Evolutionary conservation across 2,113 vertebrate species (phyloP).

Genomic region (Odocoileus hemionus): DNA sequence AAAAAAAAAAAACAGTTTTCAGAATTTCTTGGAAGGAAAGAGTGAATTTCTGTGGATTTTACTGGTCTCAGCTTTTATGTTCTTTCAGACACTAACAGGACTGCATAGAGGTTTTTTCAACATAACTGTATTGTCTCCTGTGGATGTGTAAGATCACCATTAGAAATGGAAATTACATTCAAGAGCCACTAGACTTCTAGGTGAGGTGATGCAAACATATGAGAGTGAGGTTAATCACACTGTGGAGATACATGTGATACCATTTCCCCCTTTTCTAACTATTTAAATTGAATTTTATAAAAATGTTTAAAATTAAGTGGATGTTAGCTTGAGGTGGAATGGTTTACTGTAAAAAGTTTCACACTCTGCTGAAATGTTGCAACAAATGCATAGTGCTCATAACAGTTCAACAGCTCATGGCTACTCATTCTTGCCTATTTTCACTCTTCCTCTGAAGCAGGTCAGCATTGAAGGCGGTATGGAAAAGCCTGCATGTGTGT

Average conservation of each 20-base stretch:
- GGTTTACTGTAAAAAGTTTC: constrained; percentile 83
- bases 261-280: constrained; percentile 80
- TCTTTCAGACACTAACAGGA: constrained; percentile 87
- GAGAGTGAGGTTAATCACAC: not conserved
- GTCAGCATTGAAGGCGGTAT: not conserved
- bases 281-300: constrained; percentile 90
- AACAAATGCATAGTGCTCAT: constrained; percentile 83
- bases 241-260: not conserved
- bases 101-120: constrained; percentile 82
- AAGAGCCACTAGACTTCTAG: constrained; percentile 61
- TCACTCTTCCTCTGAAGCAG: not conserved
- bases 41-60: constrained; percentile 91
- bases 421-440: not conserved
- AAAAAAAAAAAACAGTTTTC: constrained; percentile 69
- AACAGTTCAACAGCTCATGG: not conserved
- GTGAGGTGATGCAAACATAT: not conserved
- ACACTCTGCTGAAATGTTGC: constrained; percentile 89
- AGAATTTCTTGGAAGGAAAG: constrained; percentile 94
- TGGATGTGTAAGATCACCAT: constrained; percentile 74
- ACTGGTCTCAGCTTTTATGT: constrained; percentile 92
- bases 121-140: constrained; percentile 82
- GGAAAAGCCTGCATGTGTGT: not conserved
- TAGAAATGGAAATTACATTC: constrained; percentile 75
- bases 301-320: constrained; percentile 81
- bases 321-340: constrained; percentile 53